These are phyloP conservation scores for Berghia stephanieae DNA, from an alignment of 1,140 invertebrate species.

Conservation along the genomic window DNA sequence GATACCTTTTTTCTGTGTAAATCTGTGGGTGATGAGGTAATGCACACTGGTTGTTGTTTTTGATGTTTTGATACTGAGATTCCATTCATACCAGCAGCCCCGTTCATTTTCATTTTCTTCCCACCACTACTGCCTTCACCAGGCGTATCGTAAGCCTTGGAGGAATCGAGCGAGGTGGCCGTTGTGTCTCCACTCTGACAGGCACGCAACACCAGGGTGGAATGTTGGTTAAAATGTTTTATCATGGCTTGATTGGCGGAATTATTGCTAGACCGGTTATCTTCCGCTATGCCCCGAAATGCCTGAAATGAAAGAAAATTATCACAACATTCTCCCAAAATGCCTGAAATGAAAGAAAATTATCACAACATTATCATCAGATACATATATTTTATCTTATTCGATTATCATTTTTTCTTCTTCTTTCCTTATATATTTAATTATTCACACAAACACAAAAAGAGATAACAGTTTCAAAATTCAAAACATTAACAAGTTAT, in stretches of 20 bases:
- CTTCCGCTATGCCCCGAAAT: slow-evolving; percentile 49
- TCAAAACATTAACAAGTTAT: no score
- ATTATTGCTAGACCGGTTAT: slow-evolving; percentile 43
- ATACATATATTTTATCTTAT: slow-evolving; percentile 48
- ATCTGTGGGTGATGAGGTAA: neutral
- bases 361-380: slow-evolving; percentile 34
- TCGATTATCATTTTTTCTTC: no score
- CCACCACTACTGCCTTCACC: slow-evolving; percentile 15
- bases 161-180: neutral
- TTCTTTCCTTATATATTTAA: no score
- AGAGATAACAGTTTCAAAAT: no score
- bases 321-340: slow-evolving; percentile 40
- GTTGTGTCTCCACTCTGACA: slow-evolving; percentile 65
- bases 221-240: slow-evolving; percentile 95
- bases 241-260: slow-evolving; percentile 89
- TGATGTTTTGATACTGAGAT: neutral
- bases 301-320: slow-evolving; percentile 41
- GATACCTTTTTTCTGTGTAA: no score
- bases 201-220: slow-evolving; percentile 93
- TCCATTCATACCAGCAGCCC: no score
- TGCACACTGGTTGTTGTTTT: neutral
- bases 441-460: no score
- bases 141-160: no score
- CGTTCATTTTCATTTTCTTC: neutral
- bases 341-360: slow-evolving; percentile 41